Percentiles rank a stretch among this genome's conserved stretches.
phyloP scores from a whole-genome alignment of 2,797 vertebrate species.

The Strix occidentalis region DNA sequence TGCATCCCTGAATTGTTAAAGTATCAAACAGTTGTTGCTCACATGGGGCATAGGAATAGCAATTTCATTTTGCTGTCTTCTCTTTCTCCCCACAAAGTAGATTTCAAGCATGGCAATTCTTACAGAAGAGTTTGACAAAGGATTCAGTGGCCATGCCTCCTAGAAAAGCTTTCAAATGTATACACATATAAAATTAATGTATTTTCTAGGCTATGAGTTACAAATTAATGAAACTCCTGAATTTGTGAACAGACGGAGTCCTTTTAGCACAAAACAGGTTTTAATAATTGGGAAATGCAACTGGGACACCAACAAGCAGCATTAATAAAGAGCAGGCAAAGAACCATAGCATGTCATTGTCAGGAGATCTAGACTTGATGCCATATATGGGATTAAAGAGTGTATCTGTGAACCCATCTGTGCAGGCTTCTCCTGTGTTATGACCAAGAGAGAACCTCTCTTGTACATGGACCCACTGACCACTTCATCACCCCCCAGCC shows the following conservation, averaged over 20 bases:
- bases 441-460: not conserved
- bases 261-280: not conserved
- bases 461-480: not conserved
- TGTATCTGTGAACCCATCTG: not conserved
- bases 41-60: too few relatives aligned
- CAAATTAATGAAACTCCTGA: not conserved
- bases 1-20: not conserved
- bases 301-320: not conserved
- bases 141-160: not conserved
- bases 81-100: not conserved
- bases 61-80: not conserved
- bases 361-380: not conserved
- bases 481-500: not conserved
- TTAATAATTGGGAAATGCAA: not conserved
- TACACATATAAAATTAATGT: not conserved
- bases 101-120: not conserved
- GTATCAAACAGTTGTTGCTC: not conserved
- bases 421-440: not conserved
- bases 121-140: not conserved
- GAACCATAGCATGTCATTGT: rapidly evolving
- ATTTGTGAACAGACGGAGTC: not conserved
- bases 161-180: not conserved
- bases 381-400: rapidly evolving
- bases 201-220: not conserved
- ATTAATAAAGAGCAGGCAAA: not conserved